phyloP scores from a whole-genome alignment of 2,113 vertebrate species.

The Dipodomys stephensi region DNA sequence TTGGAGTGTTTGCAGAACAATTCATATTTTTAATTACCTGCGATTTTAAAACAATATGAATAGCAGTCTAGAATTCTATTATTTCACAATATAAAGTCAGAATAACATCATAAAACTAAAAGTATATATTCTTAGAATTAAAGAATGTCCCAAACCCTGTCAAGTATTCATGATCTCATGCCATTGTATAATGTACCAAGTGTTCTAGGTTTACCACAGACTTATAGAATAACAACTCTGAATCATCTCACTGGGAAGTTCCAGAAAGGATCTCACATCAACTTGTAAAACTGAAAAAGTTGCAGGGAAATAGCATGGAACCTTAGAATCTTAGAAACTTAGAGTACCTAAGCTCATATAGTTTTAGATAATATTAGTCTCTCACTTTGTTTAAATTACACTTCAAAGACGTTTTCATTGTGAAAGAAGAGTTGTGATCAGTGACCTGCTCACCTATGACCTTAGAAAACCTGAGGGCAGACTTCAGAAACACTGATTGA shows the following conservation, averaged over 20 bases:
- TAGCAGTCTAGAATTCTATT: neutral
- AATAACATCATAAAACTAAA: neutral
- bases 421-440: accelerated
- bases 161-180: neutral
- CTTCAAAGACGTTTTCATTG: neutral
- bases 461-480: neutral
- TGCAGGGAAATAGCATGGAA: neutral
- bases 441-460: neutral
- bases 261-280: neutral
- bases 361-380: neutral
- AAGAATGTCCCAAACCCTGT: neutral
- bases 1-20: neutral
- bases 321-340: neutral
- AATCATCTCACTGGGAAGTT: neutral
- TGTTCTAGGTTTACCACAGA: neutral
- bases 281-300: neutral
- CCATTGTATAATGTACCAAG: neutral
- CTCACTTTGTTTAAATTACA: conserved; percentile 18
- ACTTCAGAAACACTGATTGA: neutral
- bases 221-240: neutral
- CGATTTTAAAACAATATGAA: neutral
- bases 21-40: neutral
- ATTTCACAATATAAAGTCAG: neutral
- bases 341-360: neutral
- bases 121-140: neutral